Evolutionary conservation across 2,113 vertebrate species (phyloP), one percentile per base, ranked within the genome.

Genomic region (Donacobius atricapilla): DNA sequence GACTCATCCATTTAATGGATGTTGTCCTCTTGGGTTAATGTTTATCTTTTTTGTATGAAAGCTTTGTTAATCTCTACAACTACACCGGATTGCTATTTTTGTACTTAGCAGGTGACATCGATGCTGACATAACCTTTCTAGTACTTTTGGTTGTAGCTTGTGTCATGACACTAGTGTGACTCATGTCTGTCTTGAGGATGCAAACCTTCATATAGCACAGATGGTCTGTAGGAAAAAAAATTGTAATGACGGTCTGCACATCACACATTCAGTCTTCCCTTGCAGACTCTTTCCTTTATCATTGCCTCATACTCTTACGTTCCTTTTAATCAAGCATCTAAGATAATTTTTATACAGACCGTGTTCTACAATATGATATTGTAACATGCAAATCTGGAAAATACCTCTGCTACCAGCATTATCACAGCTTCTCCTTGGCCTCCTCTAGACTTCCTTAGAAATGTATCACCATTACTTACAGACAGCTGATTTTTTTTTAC

Each of bases 131-230:
- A 87, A 92, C 83, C 90, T 87, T 87, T 96, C 82, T 50, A 69
- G 85, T 85, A 53, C 10, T 57, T 82, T 51, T 84, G 39, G 10
- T 14, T 69, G 61, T 13, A 81, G 60, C 40, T 75, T 44, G 25
- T 70, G 16, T 89, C 93, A 56, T 66, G 75, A 84, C 93, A 91
- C 40, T 63, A 73, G 63, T 79, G 44, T 95, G 92, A 93, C 78
- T 91, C 94, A 91, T 57, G 64, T 18, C 87, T 92, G 37, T 93
- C 91, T 93, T 91, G 93, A 84, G 85, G 70, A 86, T 87, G 79
- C 27, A 50, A 82, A 78, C 65, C 61, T 94, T 89, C 65, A 79
- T 44, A 64, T 50, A 80, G 73, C 71, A 82, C 60, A 82, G 81
- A 83, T 71, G 42, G 81, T 90, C 53, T 78, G 65, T 22, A 37